phyloP scores from a whole-genome alignment of 2,888 invertebrate species.

The Sisyra terminalis region DNA sequence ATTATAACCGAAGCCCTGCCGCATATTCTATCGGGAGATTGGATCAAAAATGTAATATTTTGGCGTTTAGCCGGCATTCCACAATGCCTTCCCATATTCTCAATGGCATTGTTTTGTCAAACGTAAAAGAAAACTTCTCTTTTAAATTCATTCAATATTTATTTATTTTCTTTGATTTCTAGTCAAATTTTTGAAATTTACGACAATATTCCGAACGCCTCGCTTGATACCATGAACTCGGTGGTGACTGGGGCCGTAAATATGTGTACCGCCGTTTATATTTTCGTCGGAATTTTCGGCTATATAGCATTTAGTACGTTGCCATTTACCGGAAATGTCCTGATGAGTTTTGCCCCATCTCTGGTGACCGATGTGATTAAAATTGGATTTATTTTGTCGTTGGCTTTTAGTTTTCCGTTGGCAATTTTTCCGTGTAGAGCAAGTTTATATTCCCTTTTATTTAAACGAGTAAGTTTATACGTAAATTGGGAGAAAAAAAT shows the following conservation, averaged over 20 bases:
- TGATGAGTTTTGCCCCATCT: constrained; percentile 71
- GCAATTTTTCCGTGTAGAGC: constrained; percentile 93
- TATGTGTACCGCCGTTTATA: constrained; percentile 80
- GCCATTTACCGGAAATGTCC: constrained; percentile 71
- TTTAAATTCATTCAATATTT: constrained; percentile 1
- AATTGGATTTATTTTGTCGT: constrained; percentile 84
- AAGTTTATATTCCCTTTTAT: constrained; percentile 81
- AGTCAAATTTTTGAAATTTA: constrained; percentile 88
- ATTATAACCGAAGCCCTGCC: constrained; percentile 63
- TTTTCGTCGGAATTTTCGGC: constrained; percentile 84
- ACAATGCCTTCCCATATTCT: constrained; percentile 89
- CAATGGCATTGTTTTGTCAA: constrained; percentile 94
- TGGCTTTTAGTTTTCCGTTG: constrained; percentile 92
- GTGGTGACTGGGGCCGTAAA: constrained; percentile 80
- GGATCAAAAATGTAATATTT: constrained; percentile 52
- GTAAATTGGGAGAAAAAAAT: no score
- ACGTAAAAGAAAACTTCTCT: constrained; percentile 38
- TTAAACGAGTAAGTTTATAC: constrained; percentile 60
- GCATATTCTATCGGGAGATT: constrained; percentile 56
- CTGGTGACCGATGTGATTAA: constrained; percentile 78
- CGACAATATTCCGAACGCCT: constrained; percentile 73
- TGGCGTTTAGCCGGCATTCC: constrained; percentile 78
- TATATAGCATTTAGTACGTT: constrained; percentile 66
- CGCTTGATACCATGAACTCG: constrained; percentile 74
- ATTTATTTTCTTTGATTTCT: constrained; percentile 16